phyloP scores from a whole-genome alignment of 1,140 invertebrate genomes.

The Pogonomyrmex barbatus region DNA sequence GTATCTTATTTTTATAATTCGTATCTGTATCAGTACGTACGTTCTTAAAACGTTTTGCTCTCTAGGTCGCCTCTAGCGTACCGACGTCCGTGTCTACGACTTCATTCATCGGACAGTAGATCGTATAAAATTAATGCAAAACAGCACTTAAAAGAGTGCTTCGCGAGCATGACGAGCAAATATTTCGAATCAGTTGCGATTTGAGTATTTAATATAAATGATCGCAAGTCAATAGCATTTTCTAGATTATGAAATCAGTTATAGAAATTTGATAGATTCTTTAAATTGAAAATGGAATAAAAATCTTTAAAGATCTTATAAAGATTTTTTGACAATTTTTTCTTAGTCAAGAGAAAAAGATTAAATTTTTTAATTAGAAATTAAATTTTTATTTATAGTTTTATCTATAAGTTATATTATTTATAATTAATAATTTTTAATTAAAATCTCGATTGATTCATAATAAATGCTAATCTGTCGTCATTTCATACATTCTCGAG shows the following conservation, averaged over 20 bases:
- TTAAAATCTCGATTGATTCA: neutral
- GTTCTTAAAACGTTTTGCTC: slow-evolving; percentile 73
- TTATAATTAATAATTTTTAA: slow-evolving; percentile 3
- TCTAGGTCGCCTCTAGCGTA: slow-evolving; percentile 67
- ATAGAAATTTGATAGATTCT: neutral
- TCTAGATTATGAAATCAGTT: neutral
- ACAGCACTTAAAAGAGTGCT: neutral
- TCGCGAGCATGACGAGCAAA: neutral
- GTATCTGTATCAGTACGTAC: slow-evolving; percentile 35
- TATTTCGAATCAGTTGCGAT: neutral
- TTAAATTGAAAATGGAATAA: neutral
- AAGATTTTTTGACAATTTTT: neutral
- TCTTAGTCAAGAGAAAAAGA: neutral
- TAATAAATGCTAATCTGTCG: slow-evolving; percentile 30
- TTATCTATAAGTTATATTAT: neutral
- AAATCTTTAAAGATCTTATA: neutral
- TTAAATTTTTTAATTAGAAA: neutral
- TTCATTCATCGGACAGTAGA: slow-evolving; percentile 17
- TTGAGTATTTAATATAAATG: neutral
- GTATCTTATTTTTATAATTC: slow-evolving; percentile 6
- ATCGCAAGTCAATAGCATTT: neutral
- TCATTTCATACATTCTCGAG: slow-evolving; percentile 30
- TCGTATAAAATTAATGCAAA: neutral
- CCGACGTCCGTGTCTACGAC: slow-evolving; percentile 50
- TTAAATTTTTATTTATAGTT: neutral